These are phyloP conservation scores for Tachysurus fulvidraco DNA, from an alignment of 2,113 vertebrate genomes.

Conservation along the genomic window DNA sequence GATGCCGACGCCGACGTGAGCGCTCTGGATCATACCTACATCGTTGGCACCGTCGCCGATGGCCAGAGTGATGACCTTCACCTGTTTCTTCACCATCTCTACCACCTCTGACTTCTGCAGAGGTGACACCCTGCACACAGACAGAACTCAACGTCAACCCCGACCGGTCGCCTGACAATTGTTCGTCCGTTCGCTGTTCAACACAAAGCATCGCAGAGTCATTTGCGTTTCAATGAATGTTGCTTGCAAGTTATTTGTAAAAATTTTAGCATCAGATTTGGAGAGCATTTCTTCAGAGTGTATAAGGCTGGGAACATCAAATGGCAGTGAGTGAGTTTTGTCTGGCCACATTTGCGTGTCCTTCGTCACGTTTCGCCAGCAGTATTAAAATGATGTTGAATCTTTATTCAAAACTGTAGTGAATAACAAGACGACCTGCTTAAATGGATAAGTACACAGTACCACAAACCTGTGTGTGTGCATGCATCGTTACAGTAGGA, in stretches of 20 bases:
- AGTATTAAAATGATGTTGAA: not conserved
- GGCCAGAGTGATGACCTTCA: constrained; percentile 92
- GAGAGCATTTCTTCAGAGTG: not conserved
- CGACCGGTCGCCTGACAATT: not conserved
- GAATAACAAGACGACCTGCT: not conserved
- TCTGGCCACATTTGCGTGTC: not conserved
- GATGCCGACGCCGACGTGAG: constrained; percentile 95
- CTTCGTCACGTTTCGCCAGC: not conserved
- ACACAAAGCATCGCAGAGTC: not conserved
- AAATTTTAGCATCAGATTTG: not conserved
- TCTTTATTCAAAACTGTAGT: not conserved
- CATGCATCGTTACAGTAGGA: not conserved
- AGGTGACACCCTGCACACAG: constrained; percentile 86
- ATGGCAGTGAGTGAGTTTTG: not conserved
- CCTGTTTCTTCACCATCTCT: constrained; percentile 98
- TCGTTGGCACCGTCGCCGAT: constrained; percentile 98
- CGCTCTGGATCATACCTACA: constrained; percentile 98
- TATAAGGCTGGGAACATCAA: not conserved
- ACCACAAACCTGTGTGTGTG: not conserved
- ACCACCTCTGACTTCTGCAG: constrained; percentile 99
- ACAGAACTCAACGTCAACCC: not conserved
- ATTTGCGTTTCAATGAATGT: too few species aligned
- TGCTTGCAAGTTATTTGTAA: not conserved
- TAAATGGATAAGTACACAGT: not conserved
- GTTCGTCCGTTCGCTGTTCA: not conserved